A percentile compares a stretch with the other conserved stretches of the same genome.
These are phyloP conservation scores for Cherax destructor DNA, from an alignment of 1,140 invertebrate species.

Conservation along the genomic window DNA sequence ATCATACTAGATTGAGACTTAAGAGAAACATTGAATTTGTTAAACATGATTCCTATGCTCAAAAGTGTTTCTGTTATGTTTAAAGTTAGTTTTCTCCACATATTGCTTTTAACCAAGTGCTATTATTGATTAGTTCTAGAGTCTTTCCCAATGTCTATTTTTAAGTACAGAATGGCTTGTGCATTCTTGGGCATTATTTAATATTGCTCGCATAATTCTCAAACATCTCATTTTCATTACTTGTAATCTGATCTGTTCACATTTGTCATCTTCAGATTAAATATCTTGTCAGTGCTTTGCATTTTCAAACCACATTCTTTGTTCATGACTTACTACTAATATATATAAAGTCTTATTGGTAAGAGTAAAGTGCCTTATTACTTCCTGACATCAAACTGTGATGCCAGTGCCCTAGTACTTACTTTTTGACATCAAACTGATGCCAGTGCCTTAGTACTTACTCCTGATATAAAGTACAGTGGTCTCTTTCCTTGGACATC, in stretches of 20 bases:
- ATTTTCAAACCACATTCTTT: background rate
- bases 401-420: background rate
- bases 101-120: background rate
- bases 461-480: background rate
- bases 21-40: no score
- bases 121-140: background rate
- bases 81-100: background rate
- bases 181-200: background rate
- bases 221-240: background rate
- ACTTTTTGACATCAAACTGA: background rate
- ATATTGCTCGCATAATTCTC: slow-evolving; percentile 8
- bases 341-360: background rate
- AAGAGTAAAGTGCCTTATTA: background rate
- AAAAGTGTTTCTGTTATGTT: no score
- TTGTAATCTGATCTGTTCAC: background rate
- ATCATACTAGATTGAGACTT: no score
- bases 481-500: background rate
- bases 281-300: background rate
- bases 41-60: no score
- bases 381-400: background rate
- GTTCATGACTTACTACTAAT: background rate
- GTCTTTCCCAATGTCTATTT: background rate
- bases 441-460: background rate
- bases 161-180: background rate
- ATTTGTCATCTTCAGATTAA: background rate